Conservation (phyloP, 2,113 vertebrate species). For the Hoplias malabaricus region DNA sequence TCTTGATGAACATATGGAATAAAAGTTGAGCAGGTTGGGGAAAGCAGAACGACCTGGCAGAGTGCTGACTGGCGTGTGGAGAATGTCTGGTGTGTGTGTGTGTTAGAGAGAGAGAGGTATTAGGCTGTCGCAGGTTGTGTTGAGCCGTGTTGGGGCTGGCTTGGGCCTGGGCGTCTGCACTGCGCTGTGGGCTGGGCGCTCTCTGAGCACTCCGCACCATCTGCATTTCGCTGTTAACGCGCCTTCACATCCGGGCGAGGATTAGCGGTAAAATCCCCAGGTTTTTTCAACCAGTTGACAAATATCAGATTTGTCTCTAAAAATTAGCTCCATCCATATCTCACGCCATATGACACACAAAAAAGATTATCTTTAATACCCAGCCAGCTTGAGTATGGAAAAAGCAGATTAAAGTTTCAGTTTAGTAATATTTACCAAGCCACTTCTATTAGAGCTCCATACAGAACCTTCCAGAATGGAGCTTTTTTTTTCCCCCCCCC, state of each 20-base stretch:
- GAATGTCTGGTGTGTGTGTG: no score
- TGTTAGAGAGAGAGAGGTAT: no score
- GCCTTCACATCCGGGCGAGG: constrained; percentile 74
- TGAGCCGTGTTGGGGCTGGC: constrained; percentile 63
- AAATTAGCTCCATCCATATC: constrained; percentile 83
- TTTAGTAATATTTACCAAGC: constrained; percentile 77
- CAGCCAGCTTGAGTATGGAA: constrained; percentile 77
- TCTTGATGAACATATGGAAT: constrained; percentile 53
- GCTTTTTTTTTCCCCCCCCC: constrained; percentile 32
- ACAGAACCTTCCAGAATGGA: constrained; percentile 58
- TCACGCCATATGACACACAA: constrained; percentile 79
- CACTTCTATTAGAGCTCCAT: constrained; percentile 62
- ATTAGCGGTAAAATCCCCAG: constrained; percentile 77
- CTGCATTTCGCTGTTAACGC: constrained; percentile 80
- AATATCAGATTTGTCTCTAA: constrained; percentile 86
- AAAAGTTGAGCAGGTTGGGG: constrained; percentile 51
- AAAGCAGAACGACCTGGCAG: constrained; percentile 45
- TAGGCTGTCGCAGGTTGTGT: constrained; percentile 56
- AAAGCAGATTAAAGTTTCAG: constrained; percentile 85
- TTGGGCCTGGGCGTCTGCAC: constrained; percentile 61
- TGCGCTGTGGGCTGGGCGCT: constrained; percentile 60
- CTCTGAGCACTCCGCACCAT: constrained; percentile 71
- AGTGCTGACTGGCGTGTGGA: neutral
- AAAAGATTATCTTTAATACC: constrained; percentile 83
- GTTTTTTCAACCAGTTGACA: constrained; percentile 80